These are phyloP conservation scores for Drosophila yakuba DNA, from an alignment of 1,140 invertebrate species.

Conservation along the genomic window DNA sequence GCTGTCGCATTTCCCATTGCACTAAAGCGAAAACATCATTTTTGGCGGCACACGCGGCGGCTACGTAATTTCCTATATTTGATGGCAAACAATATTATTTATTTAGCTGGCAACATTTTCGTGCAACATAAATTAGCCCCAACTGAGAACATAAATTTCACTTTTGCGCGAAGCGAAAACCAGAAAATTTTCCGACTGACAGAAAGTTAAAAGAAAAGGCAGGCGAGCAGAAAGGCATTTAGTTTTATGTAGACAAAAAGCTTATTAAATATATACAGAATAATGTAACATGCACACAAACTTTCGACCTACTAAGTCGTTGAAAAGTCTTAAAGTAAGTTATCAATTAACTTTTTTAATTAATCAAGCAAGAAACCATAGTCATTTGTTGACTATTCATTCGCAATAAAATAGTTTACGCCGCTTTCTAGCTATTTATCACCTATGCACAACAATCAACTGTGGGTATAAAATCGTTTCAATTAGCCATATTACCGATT, in stretches of 20 bases:
- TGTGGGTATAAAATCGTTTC: not conserved
- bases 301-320: no score
- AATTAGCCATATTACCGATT: slow-evolving; percentile 45
- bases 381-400: not conserved
- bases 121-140: slow-evolving; percentile 47
- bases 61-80: slow-evolving; percentile 71
- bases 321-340: no score
- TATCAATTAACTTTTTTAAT: no score
- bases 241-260: slow-evolving; percentile 11
- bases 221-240: slow-evolving; percentile 30
- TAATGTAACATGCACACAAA: no score
- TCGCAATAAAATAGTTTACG: not conserved
- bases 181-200: slow-evolving; percentile 31
- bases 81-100: slow-evolving; percentile 27
- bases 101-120: slow-evolving; percentile 24
- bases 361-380: not conserved
- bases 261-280: no score
- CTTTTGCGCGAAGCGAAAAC: slow-evolving; percentile 32
- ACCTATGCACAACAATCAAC: not conserved
- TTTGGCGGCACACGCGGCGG: slow-evolving; percentile 54
- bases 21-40: slow-evolving; percentile 35
- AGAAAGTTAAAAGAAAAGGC: slow-evolving; percentile 24
- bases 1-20: slow-evolving; percentile 61
- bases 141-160: slow-evolving; percentile 58
- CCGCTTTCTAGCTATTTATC: not conserved